These are phyloP conservation scores for Glareola pratincola DNA, from an alignment of 2,113 vertebrate genomes.

Conservation along the genomic window DNA sequence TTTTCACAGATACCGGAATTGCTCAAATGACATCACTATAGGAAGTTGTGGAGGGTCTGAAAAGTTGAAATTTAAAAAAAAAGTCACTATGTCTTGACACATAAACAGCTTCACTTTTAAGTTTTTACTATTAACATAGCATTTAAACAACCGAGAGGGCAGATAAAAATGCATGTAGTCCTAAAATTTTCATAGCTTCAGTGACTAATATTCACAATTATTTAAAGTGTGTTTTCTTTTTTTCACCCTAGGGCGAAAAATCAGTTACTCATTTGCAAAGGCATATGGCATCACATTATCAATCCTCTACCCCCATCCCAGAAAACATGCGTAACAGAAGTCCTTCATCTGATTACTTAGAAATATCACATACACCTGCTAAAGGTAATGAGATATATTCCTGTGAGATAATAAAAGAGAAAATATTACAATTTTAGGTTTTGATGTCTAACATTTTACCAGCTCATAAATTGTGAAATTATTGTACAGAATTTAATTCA, in stretches of 20 bases:
- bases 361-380: background rate
- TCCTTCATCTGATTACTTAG: background rate
- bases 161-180: background rate
- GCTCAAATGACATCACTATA: background rate
- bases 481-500: background rate
- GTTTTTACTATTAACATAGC: background rate
- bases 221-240: background rate
- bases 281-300: background rate
- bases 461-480: background rate
- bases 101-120: background rate
- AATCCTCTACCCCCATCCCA: background rate
- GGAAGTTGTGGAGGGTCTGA: background rate
- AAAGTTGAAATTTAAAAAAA: background rate
- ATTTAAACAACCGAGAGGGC: background rate
- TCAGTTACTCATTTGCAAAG: background rate
- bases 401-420: background rate
- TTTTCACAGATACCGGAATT: background rate
- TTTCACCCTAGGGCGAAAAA: background rate
- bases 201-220: background rate
- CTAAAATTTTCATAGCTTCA: background rate
- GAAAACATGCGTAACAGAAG: background rate
- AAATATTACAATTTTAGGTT: background rate
- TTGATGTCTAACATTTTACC: background rate
- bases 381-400: background rate
- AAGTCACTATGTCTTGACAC: background rate